Percentiles rank a stretch among this genome's conserved stretches.
phyloP scores from a whole-genome alignment of 2,113 vertebrate species.

The chimpanzee (Pan troglodytes) region NHGRI_mPanTro3-v2.1_pri NC_072402.2:171025501-171026000 shows the following conservation, averaged over 20 bases:
- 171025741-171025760: constrained; percentile 85
- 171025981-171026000: not conserved
- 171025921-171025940: not conserved
- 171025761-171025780: constrained; percentile 83
- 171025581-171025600: constrained; percentile 76
- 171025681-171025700: constrained; percentile 83
- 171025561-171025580: constrained; percentile 40
- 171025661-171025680: constrained; percentile 76
- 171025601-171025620: constrained; percentile 82
- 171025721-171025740: constrained; percentile 86
- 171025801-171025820: constrained; percentile 66
- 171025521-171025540: not conserved
- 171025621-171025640: constrained; percentile 79
- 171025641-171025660: constrained; percentile 74
- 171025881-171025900: not conserved
- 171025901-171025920: not conserved
- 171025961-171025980: not conserved
- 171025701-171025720: constrained; percentile 84
- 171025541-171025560: constrained; percentile 26
- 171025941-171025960: not conserved
- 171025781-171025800: constrained; percentile 76
- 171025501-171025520: not conserved
- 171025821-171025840: constrained; percentile 68
- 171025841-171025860: constrained; percentile 50
- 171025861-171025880: not conserved